A percentile compares a stretch with the other conserved stretches of the same genome.
These are phyloP conservation scores for Lepus timidus DNA, from an alignment of 2,113 vertebrate genomes.

Conservation along the genomic window DNA sequence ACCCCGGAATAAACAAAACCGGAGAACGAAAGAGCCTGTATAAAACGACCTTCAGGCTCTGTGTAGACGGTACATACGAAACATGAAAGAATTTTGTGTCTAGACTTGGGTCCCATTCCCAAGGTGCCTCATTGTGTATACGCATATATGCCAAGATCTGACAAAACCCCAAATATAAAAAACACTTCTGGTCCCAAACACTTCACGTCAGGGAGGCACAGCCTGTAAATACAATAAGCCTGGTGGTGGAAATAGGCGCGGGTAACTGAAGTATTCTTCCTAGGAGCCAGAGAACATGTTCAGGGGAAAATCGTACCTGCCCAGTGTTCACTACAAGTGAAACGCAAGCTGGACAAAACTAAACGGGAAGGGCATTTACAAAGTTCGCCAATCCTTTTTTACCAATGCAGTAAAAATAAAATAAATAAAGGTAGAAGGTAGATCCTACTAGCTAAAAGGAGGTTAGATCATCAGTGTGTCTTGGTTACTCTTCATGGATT, in stretches of 20 bases:
- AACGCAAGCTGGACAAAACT: background rate
- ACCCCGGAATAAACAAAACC: too few species aligned
- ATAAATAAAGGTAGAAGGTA: background rate
- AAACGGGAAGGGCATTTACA: background rate
- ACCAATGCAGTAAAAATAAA: background rate
- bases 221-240: background rate
- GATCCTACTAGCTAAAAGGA: background rate
- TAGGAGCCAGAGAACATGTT: background rate
- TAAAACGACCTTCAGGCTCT: too few species aligned
- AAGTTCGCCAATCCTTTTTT: background rate
- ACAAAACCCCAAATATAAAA: too few species aligned
- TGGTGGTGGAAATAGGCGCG: background rate
- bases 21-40: too few species aligned
- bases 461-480: background rate
- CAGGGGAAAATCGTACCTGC: background rate
- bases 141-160: too few species aligned
- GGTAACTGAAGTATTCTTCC: background rate
- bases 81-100: too few species aligned
- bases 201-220: too few species aligned
- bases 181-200: too few species aligned
- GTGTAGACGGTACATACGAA: too few species aligned
- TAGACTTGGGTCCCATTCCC: too few species aligned
- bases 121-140: too few species aligned
- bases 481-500: background rate
- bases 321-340: background rate